These are phyloP conservation scores for Drosophila hawaiiensis DNA, from an alignment of 2,888 invertebrate species.

Conservation along the genomic window DNA sequence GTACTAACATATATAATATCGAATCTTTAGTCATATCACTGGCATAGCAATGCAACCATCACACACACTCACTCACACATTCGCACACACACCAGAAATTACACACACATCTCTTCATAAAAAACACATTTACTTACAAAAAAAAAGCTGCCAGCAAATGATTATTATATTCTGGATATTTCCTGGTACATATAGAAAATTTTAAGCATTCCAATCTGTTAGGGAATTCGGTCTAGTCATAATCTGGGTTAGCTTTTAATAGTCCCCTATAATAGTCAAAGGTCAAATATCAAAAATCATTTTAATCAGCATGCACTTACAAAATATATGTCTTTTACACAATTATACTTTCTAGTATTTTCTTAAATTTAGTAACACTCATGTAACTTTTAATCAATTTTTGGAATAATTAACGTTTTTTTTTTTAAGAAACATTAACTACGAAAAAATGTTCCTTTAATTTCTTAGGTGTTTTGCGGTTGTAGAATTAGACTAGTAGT, in stretches of 20 bases:
- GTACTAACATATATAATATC: constrained; percentile 46
- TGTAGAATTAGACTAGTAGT: background rate
- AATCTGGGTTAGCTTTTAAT: background rate
- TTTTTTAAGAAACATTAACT: background rate
- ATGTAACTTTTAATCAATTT: too few species aligned
- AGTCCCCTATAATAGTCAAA: background rate
- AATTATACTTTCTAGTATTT: background rate
- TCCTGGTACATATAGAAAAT: background rate
- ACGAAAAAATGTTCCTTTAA: too few species aligned
- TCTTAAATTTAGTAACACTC: background rate
- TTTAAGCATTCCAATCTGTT: background rate
- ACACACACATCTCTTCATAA: constrained; percentile 30
- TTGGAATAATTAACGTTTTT: background rate
- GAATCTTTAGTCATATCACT: constrained; percentile 16
- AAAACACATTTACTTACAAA: constrained; percentile 19
- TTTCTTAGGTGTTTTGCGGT: background rate
- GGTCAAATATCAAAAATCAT: background rate
- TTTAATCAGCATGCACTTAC: constrained; percentile 5
- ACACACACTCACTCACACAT: constrained; percentile 33
- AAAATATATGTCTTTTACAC: background rate
- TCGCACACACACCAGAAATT: constrained; percentile 30
- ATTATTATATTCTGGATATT: constrained; percentile 31
- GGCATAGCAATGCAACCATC: constrained; percentile 37
- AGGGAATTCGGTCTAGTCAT: background rate
- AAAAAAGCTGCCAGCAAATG: constrained; percentile 15